Evolutionary conservation across 1,140 invertebrate genomes (phyloP), one percentile per base, ranked within the genome.

Genomic region (Drosophila carrolli): DNA sequence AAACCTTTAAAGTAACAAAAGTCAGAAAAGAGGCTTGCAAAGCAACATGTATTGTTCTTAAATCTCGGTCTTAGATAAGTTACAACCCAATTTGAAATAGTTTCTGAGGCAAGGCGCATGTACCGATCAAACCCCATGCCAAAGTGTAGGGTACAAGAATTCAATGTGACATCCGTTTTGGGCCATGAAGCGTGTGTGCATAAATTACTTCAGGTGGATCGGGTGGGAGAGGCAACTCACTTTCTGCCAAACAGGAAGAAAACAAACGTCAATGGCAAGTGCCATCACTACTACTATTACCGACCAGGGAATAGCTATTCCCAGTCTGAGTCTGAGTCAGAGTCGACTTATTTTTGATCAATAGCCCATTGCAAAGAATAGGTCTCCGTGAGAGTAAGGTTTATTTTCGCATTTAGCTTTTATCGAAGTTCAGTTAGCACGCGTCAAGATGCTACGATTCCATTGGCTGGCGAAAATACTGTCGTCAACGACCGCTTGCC

Each of bases 91-190:
- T 23, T 23, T 23, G 1, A 23, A 23, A 4, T 23, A 23, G 23
- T 2, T 23, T 23, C 23, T 23, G 23, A 23, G 23, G 23, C 2
- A 23, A 23, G 23, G 23, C 23, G 23, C 23, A 23, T 23, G 2
- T 23, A 23, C 37, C 37, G 10, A 38, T 10, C 10, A 38, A 38
- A 38, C 10, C 37, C 10, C 29, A 13, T 38, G 1, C 1, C 9
- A 38, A 10, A 7, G 4, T 14, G 29, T 50, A 67, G 60, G 37
- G 38, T 43, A 4, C 55, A 76, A 60, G 71, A 67, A 70, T 77
- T 60, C 75, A 62, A 82, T 72, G 61, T 41, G 40, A 88, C 75
- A 76, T 86, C 82, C 82, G 83, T 89, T 86, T 79, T 73, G 84
- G 79, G 81, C 58, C 73, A 75, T 57, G 74, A 53, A 75, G 59